A percentile compares a stretch with the other conserved stretches of the same genome.
Conservation (phyloP, 2,113 vertebrate species). For the Morphnarchus princeps region DNA sequence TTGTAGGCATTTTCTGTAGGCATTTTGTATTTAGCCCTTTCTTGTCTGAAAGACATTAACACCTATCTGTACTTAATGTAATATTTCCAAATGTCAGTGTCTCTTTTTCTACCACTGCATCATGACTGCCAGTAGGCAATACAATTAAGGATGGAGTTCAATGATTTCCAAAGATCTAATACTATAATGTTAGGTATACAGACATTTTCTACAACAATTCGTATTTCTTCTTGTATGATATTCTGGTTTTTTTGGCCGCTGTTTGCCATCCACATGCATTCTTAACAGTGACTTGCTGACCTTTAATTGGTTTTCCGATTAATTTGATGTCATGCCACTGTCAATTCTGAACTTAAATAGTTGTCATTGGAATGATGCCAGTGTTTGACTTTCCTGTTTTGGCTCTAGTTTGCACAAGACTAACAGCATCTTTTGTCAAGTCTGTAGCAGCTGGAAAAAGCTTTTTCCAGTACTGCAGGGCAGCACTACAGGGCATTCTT, state of each 20-base stretch:
- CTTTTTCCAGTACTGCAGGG: not conserved
- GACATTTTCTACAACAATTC: not conserved
- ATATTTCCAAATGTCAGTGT: not conserved
- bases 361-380: not conserved
- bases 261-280: not conserved
- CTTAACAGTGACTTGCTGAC: not conserved
- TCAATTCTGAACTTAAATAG: not conserved
- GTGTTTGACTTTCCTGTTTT: not conserved
- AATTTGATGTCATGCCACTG: not conserved
- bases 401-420: not conserved
- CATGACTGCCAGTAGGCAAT: not conserved
- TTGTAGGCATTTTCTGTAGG: not conserved
- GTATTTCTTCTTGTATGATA: not conserved
- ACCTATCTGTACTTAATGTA: not conserved
- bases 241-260: not conserved
- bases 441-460: not conserved
- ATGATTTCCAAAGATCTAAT: not conserved
- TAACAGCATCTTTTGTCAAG: not conserved
- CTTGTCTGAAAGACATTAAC: not conserved
- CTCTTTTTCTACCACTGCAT: not conserved
- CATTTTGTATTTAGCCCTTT: not conserved
- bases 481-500: not conserved
- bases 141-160: not conserved
- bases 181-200: not conserved
- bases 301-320: not conserved